phyloP scores from a whole-genome alignment of 2,113 vertebrate genomes.

The Marmota flaviventris region DNA sequence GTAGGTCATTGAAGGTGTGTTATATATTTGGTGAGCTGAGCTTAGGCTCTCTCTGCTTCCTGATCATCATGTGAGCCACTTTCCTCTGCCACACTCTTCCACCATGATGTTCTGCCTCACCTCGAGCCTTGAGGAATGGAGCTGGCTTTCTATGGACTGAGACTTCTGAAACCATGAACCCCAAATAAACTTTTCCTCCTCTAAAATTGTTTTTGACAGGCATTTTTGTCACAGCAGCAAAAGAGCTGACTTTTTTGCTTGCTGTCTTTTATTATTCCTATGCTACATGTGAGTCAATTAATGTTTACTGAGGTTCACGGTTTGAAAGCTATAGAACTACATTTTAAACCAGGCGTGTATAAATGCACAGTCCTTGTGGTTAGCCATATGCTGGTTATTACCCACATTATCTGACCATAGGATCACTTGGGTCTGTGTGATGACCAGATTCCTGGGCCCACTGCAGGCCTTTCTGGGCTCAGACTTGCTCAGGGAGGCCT shows the following conservation, averaged over 20 bases:
- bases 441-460: neutral
- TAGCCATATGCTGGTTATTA: neutral
- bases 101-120: no score
- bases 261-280: neutral
- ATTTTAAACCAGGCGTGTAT: neutral
- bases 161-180: no score
- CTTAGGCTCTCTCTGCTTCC: no score
- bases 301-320: neutral
- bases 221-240: no score
- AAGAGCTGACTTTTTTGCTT: neutral
- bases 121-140: no score
- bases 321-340: neutral
- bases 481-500: neutral
- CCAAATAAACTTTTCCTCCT: no score
- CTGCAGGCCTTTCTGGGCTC: neutral
- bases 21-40: no score
- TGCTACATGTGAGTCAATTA: neutral
- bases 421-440: neutral
- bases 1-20: no score
- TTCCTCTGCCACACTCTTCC: no score
- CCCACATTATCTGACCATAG: neutral
- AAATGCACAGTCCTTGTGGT: rapidly evolving
- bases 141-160: no score
- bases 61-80: no score
- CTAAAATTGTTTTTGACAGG: no score